phyloP scores from a whole-genome alignment of 2,113 vertebrate genomes.

The Saccopteryx bilineata region DNA sequence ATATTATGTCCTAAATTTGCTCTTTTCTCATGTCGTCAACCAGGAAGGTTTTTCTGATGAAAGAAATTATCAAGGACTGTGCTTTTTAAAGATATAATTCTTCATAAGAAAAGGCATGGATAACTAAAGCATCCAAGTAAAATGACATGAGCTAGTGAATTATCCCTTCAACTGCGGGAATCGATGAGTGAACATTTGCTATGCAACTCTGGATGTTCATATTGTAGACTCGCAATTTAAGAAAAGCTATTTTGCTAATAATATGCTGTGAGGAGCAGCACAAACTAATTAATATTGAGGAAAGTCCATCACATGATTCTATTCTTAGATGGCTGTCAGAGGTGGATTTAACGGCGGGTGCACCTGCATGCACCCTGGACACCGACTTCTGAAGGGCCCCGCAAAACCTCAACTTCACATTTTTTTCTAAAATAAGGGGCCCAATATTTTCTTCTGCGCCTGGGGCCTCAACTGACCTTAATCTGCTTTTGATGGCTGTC shows the following conservation, averaged over 20 bases:
- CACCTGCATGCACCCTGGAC: no score
- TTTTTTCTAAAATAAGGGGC: no score
- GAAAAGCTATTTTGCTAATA: slow-evolving; percentile 36
- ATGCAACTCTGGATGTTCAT: background rate
- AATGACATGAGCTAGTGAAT: background rate
- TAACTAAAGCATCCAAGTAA: slow-evolving; percentile 17
- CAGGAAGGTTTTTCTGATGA: slow-evolving; percentile 45
- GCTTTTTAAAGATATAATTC: slow-evolving; percentile 36
- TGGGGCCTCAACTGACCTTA: no score
- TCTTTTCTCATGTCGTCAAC: slow-evolving; percentile 23
- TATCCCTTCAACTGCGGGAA: background rate
- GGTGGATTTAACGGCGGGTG: no score
- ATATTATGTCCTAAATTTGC: background rate
- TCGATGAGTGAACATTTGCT: background rate
- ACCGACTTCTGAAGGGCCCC: no score
- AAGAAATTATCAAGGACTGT: background rate
- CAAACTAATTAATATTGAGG: slow-evolving; percentile 38
- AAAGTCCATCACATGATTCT: background rate
- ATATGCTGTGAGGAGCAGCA: background rate
- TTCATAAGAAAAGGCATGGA: background rate
- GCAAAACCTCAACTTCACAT: no score
- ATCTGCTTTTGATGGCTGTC: background rate
- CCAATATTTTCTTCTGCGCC: no score
- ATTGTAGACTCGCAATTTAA: background rate
- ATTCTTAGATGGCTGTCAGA: slow-evolving; percentile 3